Evolutionary conservation across 2,797 vertebrate species (phyloP), one percentile per base, ranked within the genome.

Genomic region (Harpagifer antarcticus): DNA sequence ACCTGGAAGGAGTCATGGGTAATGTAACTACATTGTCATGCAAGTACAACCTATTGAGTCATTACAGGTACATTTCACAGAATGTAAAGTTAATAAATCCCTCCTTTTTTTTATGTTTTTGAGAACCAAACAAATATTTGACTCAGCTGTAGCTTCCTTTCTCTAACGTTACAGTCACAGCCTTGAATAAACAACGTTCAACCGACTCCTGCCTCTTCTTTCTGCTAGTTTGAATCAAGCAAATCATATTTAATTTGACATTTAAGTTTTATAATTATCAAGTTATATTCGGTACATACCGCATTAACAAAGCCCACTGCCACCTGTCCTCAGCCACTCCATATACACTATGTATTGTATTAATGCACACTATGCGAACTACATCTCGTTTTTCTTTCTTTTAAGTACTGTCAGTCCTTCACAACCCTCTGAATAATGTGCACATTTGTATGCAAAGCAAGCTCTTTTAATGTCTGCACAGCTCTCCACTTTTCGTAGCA

Each of bases 111-210:
- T 5, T 5, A 27, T 72, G 62, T 42, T 59, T 42, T 68, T 68
- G 58, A 59, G 11, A 68, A 79, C 52, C 1, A 2, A 65, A 15
- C 16, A 54, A 40, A 19, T 47, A 2, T 58, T 65, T 70, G 43
- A 20, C 40, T 67, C 17, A 27, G 33, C 14, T 72, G 69, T 75
- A 89, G 74, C 42, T 61, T 58, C 69, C 77, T 81, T 50, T 68
- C 58, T 84, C 57, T 84, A 87, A 74, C 56, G 2, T 72, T 59
- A 45, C 74, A 71, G 71, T 73, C 53, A 61, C 72, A 31, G 73
- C 72, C 88, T 81, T 55, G 71, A 92, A 91, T 91, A 91, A 91
- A 91, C 43, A 17, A 9, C 42, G 62, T 63, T 2, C 4, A 81
- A 42, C 13, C 4, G 3, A 56, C 7, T 13, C 47, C 7, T 69